Evolutionary conservation across 2,888 invertebrate species (phyloP).

Genomic region (Cremastinae sp.): DNA sequence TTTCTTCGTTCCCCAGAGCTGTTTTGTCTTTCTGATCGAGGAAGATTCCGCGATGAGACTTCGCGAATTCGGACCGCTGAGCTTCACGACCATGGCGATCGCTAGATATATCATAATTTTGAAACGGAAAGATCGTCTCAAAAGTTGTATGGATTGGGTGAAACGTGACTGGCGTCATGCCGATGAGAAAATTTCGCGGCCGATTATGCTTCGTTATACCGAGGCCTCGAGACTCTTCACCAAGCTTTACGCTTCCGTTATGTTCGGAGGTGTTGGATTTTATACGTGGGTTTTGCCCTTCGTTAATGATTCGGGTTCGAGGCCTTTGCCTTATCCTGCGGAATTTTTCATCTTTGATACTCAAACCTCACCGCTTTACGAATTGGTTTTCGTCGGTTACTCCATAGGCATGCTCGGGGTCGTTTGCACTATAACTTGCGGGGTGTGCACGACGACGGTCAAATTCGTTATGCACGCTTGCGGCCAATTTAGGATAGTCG

Average conservation of each 20-base stretch:
- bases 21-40: constrained; percentile 30
- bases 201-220: constrained; percentile 33
- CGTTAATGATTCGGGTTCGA: neutral
- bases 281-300: constrained; percentile 34
- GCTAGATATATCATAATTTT: constrained; percentile 50
- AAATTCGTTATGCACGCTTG: constrained; percentile 57
- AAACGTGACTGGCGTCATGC: constrained; percentile 49
- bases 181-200: constrained; percentile 12
- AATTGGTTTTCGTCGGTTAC: constrained; percentile 42
- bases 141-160: constrained; percentile 34
- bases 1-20: constrained; percentile 36
- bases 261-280: constrained; percentile 34
- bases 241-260: constrained; percentile 24
- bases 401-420: constrained; percentile 14
- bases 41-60: constrained; percentile 31
- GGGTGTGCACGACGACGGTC: constrained; percentile 49
- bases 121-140: constrained; percentile 26
- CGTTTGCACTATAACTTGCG: constrained; percentile 24
- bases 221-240: constrained; percentile 23
- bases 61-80: constrained; percentile 43
- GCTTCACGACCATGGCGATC: constrained; percentile 47
- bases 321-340: constrained; percentile 25
- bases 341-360: constrained; percentile 37
- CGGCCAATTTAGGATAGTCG: constrained; percentile 52
- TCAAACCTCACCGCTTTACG: constrained; percentile 33